Base-by-base conservation (phyloP, 92 coral and sea anemone genomes). In the Blastomussa wellsi region DNA sequence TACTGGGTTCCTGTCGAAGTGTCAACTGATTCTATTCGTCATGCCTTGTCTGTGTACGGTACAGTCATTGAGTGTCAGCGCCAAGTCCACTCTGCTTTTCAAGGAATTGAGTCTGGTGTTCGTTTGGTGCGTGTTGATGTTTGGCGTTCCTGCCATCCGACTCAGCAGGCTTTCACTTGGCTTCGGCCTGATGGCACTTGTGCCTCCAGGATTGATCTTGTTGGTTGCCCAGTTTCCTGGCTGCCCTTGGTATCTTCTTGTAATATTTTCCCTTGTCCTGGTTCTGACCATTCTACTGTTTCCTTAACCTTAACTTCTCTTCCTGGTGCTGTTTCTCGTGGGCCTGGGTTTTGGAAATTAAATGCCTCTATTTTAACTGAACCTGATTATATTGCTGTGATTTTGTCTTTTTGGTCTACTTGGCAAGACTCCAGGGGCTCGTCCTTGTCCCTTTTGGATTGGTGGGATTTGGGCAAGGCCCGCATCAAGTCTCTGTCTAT, bases 121-220 rank as follows among this genome's bases (percentile, higher is more conserved):
- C 62, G 28, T 6, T 17, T 55, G 17, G 62, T 55, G 9, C 62
- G 28, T 19, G 19, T 75, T 26, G 93, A 86, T 39, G 24, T 35
- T 38, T 90, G 88, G 90, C 73, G 90, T 0, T 60, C 41, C 1
- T 32, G 59, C 0, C 87, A 90, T 14, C 93, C 90, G 0, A 0
- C 37, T 19, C 7, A 37, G 24, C 6, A 26, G 1, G 75, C 78
- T 14, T 85, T 53, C 29, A 79, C 90, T 26, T 90, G 88, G 90
- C 20, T 74, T 6, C 33, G 88, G 5, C 32, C 82, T 1, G 59
- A 90, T 77, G 86, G 88, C 17, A 20, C 78, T 28, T 17, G 24
- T 57, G 84, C 89, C 17, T 87, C 91, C 33, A 76, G 89, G 17
- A 83, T 90, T 12, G 87, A 87, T 59, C 44, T 89, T 60, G 49